Evolutionary conservation across 2,113 vertebrate species (phyloP), one percentile per base, ranked within the genome.

Genomic region (Emydocephalus ijimae): DNA sequence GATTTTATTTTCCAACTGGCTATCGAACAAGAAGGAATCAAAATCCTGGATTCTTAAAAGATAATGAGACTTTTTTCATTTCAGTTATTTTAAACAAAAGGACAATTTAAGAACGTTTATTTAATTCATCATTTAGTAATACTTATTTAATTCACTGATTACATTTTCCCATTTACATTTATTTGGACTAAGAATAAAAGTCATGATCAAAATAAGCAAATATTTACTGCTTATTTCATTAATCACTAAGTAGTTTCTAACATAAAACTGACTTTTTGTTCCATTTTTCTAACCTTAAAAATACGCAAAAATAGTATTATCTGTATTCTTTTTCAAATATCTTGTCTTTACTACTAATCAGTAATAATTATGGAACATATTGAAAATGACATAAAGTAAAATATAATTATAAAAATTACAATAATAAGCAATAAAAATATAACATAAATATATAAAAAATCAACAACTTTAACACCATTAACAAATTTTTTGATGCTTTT

Each of bases 261-360:
- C n/a, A 5, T 48, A 87, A 21, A n/a, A 20, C 24, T 87, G 5
- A 26, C 5, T 87, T 5, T 15, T 9, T 88, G 11, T 23, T 23
- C 15, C 18, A 89, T 5, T 10, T 89, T 59, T 57, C 18, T 3
- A 11, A 24, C 26, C 21, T 50, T 61, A 90, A 26, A 43, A 23
- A 45, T 88, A 55, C 12, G 23, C 39, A 24, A 50, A 29, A 59
- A n/a, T 90, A 59, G 1, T 14, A 45, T 45, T 43, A 15, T 29
- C 59, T 64, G 29, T 64, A 29, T 64, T 12, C 9, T 29, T 64
- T 26, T 64, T 64, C 24, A 64, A 29, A 97, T 96, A 50, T 50
- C 48, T 50, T 26, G 24, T 61, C 23, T 61, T 61, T 61, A 61
- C 8, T 26, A 9, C 2, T 61, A 61, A 59, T 24, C 2, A 26